These are phyloP conservation scores for Crocodylus rhombifer DNA, from an alignment of 2,797 vertebrate species.

Conservation along the genomic window DNA sequence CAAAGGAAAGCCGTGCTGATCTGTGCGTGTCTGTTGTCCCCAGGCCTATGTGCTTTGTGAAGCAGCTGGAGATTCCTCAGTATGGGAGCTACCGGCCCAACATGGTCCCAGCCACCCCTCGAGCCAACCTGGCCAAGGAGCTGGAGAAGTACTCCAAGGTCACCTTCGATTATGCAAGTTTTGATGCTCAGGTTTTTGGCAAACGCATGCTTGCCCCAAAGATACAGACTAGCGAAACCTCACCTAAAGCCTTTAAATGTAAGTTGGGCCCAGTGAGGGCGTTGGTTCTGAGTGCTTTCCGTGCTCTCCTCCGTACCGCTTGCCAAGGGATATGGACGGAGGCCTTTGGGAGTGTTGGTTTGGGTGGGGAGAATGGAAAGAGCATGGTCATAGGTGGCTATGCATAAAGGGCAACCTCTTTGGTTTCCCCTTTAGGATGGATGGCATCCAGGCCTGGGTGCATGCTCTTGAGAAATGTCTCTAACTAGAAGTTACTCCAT, in stretches of 20 bases:
- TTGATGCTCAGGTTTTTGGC: slow-evolving; percentile 98
- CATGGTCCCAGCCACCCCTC: slow-evolving; percentile 90
- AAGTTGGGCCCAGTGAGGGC: slow-evolving; percentile 78
- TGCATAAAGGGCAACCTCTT: neutral
- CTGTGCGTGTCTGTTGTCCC: neutral
- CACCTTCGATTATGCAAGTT: slow-evolving; percentile 99
- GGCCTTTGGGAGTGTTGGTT: neutral
- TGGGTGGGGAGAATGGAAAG: neutral
- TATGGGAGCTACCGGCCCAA: slow-evolving; percentile 94
- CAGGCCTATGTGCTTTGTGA: slow-evolving; percentile 99
- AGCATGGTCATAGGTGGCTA: neutral
- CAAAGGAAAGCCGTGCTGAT: neutral
- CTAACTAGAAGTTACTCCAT: slow-evolving; percentile 41
- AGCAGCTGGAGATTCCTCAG: slow-evolving; percentile 96
- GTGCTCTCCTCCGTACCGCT: neutral
- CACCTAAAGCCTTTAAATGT: slow-evolving; percentile 99
- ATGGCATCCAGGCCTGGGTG: neutral
- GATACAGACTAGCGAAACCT: slow-evolving; percentile 97
- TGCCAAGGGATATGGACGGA: neutral
- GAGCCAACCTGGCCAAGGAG: slow-evolving; percentile 97
- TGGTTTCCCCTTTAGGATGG: neutral
- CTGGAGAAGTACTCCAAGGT: slow-evolving; percentile 99
- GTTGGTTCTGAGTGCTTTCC: neutral
- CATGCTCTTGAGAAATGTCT: slow-evolving; percentile 20
- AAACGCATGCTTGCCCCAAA: slow-evolving; percentile 98